Percentiles rank a stretch among this genome's conserved stretches.
Evolutionary conservation across 1,140 invertebrate genomes (phyloP).

Genomic region (Steinernema feltiae): DNA sequence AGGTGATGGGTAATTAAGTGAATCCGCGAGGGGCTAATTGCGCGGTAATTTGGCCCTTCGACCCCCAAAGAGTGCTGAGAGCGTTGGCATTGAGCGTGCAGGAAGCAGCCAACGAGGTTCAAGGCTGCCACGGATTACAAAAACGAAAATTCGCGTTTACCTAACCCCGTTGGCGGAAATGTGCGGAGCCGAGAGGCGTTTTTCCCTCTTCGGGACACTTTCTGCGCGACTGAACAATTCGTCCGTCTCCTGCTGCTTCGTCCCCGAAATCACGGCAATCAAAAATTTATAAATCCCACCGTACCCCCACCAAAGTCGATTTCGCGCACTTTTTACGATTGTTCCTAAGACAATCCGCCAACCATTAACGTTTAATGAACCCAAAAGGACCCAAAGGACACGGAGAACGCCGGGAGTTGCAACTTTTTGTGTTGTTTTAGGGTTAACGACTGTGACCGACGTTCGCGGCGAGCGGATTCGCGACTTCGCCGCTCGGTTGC

Average conservation of each 20-base stretch:
- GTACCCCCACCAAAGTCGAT: not conserved
- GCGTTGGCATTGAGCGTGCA: constrained; percentile 1
- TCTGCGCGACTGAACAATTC: not conserved
- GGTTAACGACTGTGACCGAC: not conserved
- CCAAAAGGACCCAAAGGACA: not conserved
- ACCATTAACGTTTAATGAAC: constrained; percentile 9
- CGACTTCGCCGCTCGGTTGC: too few relatives aligned
- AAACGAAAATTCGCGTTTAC: not conserved
- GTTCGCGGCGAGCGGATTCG: too few relatives aligned
- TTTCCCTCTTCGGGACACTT: not conserved
- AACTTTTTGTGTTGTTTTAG: not conserved
- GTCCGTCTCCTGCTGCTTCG: not conserved
- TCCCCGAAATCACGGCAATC: not conserved
- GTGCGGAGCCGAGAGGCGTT: not conserved
- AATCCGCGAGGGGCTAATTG: not conserved
- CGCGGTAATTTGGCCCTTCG: not conserved
- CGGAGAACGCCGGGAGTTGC: not conserved
- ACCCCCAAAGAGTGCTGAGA: not conserved
- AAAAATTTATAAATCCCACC: constrained; percentile 6
- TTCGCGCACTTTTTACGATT: not conserved
- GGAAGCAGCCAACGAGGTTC: not conserved
- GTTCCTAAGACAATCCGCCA: not conserved
- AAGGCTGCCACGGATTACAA: not conserved
- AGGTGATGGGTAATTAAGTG: not conserved
- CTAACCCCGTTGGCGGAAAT: constrained; percentile 2